Evolutionary conservation across 2,113 vertebrate species (phyloP).

Genomic region (Vulpes lagopus): DNA sequence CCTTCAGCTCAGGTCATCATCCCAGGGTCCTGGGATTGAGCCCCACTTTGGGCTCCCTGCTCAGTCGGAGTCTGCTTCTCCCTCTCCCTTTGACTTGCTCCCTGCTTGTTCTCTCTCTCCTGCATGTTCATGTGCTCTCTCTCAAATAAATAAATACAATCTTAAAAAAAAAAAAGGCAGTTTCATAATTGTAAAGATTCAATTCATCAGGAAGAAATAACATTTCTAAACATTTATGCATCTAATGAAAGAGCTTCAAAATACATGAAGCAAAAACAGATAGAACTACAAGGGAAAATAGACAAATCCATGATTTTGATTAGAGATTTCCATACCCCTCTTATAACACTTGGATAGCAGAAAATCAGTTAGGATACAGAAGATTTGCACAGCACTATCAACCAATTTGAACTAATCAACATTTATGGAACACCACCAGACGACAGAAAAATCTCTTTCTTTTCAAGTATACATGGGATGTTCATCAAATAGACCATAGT

Average conservation of each 20-base stretch:
- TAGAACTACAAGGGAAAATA: neutral
- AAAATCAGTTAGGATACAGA: slow-evolving; percentile 20
- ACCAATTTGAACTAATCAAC: neutral
- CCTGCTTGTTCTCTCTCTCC: neutral
- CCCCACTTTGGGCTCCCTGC: no score
- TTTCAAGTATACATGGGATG: neutral
- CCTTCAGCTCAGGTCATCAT: no score
- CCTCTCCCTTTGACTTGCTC: no score
- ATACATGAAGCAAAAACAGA: neutral
- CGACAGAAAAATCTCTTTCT: neutral
- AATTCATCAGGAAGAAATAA: slow-evolving; percentile 24
- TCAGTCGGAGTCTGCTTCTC: no score
- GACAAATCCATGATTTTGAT: neutral
- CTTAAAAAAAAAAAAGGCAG: neutral
- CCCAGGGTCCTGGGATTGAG: no score
- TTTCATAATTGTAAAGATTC: slow-evolving; percentile 17
- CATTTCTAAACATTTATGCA: slow-evolving; percentile 22
- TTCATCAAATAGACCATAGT: neutral
- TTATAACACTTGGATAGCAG: neutral
- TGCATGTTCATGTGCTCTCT: neutral
- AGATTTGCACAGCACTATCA: neutral
- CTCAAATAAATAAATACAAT: neutral
- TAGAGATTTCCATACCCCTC: neutral
- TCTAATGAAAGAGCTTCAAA: slow-evolving; percentile 42
- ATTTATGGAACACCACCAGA: neutral